phyloP scores from a whole-genome alignment of 2,888 invertebrate genomes.

The Mamestra brassicae region DNA sequence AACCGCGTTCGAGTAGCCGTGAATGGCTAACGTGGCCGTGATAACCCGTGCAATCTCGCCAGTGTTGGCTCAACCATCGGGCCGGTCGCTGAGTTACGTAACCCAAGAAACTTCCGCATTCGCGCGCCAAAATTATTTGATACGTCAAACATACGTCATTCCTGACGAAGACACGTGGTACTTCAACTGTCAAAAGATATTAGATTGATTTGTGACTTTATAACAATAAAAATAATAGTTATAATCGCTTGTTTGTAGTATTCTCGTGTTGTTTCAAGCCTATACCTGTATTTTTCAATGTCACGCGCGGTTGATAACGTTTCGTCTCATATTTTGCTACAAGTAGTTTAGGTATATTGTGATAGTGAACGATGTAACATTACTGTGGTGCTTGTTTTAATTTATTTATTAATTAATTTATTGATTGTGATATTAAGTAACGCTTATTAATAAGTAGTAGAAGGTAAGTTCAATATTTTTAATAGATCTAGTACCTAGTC shows the following conservation, averaged over 20 bases:
- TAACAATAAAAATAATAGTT: rapidly evolving
- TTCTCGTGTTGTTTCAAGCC: slow-evolving; percentile 15
- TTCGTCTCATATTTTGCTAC: slow-evolving; percentile 5
- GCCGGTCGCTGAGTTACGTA: slow-evolving; percentile 35
- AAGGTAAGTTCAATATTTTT: slow-evolving; percentile 38
- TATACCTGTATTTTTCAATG: slow-evolving; percentile 57
- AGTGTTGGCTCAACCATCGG: slow-evolving; percentile 40
- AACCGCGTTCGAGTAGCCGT: slow-evolving; percentile 29
- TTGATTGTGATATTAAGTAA: slow-evolving; percentile 46
- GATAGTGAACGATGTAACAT: slow-evolving; percentile 45
- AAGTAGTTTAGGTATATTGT: slow-evolving; percentile 15
- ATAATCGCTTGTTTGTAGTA: slow-evolving; percentile 12
- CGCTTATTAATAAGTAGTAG: slow-evolving; percentile 36
- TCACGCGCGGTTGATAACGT: slow-evolving; percentile 52
- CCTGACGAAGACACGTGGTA: slow-evolving; percentile 49
- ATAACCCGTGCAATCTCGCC: slow-evolving; percentile 26
- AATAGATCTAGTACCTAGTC: neutral
- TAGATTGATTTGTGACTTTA: slow-evolving; percentile 43
- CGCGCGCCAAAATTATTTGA: slow-evolving; percentile 55
- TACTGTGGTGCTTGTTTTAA: slow-evolving; percentile 25
- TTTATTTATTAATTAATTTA: slow-evolving; percentile 41
- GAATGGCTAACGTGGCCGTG: slow-evolving; percentile 29
- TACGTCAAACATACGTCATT: slow-evolving; percentile 58
- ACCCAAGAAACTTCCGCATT: slow-evolving; percentile 40
- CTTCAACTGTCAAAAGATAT: slow-evolving; percentile 37